Conservation (phyloP, 1,140 invertebrate genomes). For the Tetragnatha versicolor region DNA sequence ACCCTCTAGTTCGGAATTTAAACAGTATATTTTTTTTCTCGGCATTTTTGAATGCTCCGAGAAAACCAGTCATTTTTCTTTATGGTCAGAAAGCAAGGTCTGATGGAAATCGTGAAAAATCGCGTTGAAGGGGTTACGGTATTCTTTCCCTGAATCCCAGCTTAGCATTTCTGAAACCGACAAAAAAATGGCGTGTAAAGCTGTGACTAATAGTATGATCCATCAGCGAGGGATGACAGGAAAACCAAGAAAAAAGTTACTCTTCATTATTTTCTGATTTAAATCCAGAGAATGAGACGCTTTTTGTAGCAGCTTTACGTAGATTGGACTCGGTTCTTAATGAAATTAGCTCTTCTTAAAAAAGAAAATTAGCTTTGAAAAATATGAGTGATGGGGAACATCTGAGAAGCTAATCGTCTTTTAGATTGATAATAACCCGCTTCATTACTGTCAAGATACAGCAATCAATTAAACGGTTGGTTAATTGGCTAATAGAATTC, state of each 20-base stretch:
- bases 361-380: background rate
- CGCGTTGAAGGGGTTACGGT: background rate
- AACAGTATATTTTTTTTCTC: no score
- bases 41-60: no score
- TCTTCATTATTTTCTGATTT: background rate
- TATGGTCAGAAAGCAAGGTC: no score
- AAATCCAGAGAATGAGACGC: background rate
- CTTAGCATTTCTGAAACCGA: background rate
- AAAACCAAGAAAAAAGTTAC: constrained; percentile 7
- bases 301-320: background rate
- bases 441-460: constrained; percentile 6
- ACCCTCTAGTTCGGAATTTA: no score
- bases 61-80: no score
- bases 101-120: no score
- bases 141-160: background rate
- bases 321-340: background rate
- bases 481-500: no score
- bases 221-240: background rate
- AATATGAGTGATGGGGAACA: background rate
- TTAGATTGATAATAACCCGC: background rate
- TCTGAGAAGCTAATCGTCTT: background rate
- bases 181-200: no score
- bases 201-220: background rate
- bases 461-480: constrained; percentile 2
- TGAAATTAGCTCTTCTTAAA: background rate